phyloP scores from a whole-genome alignment of 30 jellyfish, hydroid and myxozoan species.

The Aurelia sp. region DNA sequence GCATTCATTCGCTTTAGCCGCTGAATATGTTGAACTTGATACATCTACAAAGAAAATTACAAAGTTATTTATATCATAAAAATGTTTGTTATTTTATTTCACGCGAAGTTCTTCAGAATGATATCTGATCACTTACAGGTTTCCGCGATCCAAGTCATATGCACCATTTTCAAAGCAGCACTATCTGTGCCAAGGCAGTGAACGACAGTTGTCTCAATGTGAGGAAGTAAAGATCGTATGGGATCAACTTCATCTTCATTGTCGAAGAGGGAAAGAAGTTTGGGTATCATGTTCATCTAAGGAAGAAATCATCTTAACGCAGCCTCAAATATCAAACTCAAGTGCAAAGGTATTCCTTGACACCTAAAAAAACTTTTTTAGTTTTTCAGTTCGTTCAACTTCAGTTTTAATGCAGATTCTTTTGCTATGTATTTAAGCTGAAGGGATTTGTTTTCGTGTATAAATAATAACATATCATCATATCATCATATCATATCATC shows the following conservation, averaged over 20 bases:
- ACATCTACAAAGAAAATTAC: no score
- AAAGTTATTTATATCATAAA: no score
- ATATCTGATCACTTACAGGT: conserved; percentile 3
- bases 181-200: conserved; percentile 69
- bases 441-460: no score
- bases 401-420: no score
- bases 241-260: conserved; percentile 19
- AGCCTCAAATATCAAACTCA: conserved; percentile 31
- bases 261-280: conserved; percentile 52
- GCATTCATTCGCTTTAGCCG: no score
- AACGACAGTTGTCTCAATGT: conserved; percentile 44
- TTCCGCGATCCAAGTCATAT: conserved; percentile 3
- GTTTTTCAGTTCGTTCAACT: no score
- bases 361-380: no score
- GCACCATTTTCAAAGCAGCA: conserved; percentile 8
- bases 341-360: conserved; percentile 36
- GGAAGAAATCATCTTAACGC: neutral
- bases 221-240: conserved; percentile 13
- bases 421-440: no score
- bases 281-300: conserved; percentile 56
- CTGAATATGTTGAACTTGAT: no score
- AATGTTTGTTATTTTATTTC: no score
- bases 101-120: neutral
- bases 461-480: no score
- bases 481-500: no score